Evolutionary conservation across 37 sponge, comb jelly and placozoan genomes (phyloP), one percentile per base, ranked within the genome.

Genomic region (Mnemiopsis leidyi): DNA sequence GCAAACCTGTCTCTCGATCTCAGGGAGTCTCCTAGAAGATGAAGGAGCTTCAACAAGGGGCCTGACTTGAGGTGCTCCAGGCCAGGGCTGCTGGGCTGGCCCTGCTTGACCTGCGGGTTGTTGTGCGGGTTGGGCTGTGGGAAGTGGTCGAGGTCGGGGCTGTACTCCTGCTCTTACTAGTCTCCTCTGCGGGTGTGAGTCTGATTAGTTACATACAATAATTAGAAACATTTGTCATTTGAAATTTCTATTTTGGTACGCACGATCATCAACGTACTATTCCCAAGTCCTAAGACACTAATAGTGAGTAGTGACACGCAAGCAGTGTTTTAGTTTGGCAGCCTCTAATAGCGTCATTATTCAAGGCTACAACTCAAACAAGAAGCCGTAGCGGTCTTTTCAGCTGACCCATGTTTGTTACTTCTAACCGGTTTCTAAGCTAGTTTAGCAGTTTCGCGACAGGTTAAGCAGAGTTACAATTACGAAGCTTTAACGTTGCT

Each of bases 1-100:
- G 13, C 25, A 23, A 29, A 71, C 75, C 75, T 71, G 90, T 38
- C 90, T 34, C 31, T 85, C 90, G 21, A 85, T 40, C 48, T 85
- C 90, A 39, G 90, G 90, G 18, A 85, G 39, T 39, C 90, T 35
- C 16, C 90, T 13, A n/a, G 90, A 85, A 26, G 90, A 40, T 3
- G 90, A 38, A 29, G 90, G 90, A 13, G 38, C 82, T 26, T 26
- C 79, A 1, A 85, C 36, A 28, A 85, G 33, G 28, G 90, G 90
- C 0, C 90, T 38, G 21, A 29, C 30, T 5, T 71, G 75, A 26
- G 67, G 48, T 38, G 90, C 61, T 0, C 24, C 61, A 0, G 35
- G 2, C 9, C 24, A 37, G 0, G 90, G 90, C 9, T 77, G 33
- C 25, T 39, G 39, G 28, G 33, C 38, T 38, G 90, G 90, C 32